A percentile compares a stretch with the other conserved stretches of the same genome.
Evolutionary conservation across 2,888 invertebrate species (phyloP).

Genomic region (Nymphalis polychloros): DNA sequence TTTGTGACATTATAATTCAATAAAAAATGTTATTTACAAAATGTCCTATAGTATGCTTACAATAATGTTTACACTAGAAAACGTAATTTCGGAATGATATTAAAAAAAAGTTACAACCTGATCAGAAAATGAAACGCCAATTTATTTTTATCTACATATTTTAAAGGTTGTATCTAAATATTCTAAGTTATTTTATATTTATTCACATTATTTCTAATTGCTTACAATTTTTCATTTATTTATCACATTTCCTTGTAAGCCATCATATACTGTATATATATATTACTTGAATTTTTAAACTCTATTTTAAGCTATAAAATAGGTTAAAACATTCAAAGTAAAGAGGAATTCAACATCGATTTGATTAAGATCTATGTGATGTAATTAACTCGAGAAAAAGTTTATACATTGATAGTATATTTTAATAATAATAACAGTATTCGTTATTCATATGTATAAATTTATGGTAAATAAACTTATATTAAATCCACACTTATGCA

Average conservation of each 20-base stretch:
- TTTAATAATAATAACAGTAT: not conserved
- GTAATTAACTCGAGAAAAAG: not conserved
- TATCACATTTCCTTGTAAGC: conserved; percentile 33
- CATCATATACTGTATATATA: conserved; percentile 5
- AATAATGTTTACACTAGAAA: not conserved
- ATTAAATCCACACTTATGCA: too few species aligned
- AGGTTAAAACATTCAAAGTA: conserved; percentile 22
- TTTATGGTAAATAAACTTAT: too few species aligned
- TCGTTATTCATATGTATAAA: too few species aligned
- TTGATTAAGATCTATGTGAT: not conserved
- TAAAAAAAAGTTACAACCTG: not conserved
- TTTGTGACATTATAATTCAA: conserved; percentile 31
- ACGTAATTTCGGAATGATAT: not conserved
- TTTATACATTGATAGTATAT: not conserved
- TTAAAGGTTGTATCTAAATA: not conserved
- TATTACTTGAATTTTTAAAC: conserved; percentile 20
- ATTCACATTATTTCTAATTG: conserved; percentile 13
- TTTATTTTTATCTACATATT: not conserved
- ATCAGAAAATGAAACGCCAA: not conserved
- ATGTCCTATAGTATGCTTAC: conserved; percentile 30
- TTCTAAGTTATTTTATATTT: not conserved
- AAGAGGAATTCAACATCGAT: not conserved
- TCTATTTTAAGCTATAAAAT: conserved; percentile 33
- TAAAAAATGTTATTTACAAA: conserved; percentile 39
- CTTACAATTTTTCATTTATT: conserved; percentile 27